Conservation (phyloP, 2,113 vertebrate species). For the Sander vitreus region DNA sequence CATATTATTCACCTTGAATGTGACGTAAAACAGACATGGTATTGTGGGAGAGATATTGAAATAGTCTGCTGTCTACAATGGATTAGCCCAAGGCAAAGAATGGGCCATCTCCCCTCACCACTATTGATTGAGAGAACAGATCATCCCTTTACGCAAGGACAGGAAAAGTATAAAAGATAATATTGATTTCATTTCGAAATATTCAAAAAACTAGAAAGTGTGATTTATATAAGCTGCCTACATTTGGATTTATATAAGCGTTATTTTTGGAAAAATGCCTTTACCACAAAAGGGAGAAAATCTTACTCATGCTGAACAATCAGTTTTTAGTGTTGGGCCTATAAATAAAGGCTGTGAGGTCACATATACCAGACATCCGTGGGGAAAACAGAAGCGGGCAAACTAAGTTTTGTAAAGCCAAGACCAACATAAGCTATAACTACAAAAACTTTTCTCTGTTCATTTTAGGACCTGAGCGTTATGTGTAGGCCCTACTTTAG, state of each 20-base stretch:
- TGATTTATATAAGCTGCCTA: conserved; percentile 76
- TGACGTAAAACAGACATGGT: conserved; percentile 1
- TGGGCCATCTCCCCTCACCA: conserved; percentile 41
- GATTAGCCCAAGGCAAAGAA: conserved; percentile 54
- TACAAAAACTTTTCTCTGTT: not conserved
- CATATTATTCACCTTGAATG: conserved; percentile 2
- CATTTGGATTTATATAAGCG: conserved; percentile 66
- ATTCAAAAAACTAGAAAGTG: conserved; percentile 39
- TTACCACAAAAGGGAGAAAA: not conserved
- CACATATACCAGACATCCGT: not conserved
- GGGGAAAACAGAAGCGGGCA: not conserved
- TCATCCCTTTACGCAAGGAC: conserved; percentile 56
- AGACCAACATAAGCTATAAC: not conserved
- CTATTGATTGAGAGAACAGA: conserved; percentile 65
- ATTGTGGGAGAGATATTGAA: conserved; percentile 55
- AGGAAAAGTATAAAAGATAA: conserved; percentile 38
- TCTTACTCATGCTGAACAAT: conserved; percentile 25
- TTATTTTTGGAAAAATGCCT: conserved; percentile 43
- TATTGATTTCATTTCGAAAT: conserved; percentile 61
- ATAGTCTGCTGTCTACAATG: conserved; percentile 41
- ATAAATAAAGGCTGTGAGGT: conserved; percentile 15
- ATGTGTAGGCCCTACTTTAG: not conserved
- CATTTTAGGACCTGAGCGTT: not conserved
- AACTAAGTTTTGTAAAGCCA: not conserved
- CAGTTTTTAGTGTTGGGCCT: conserved; percentile 4